Percentiles rank a stretch among this genome's conserved stretches.
Evolutionary conservation across 1,140 invertebrate genomes (phyloP).

Genomic region (Drosophila leontia): DNA sequence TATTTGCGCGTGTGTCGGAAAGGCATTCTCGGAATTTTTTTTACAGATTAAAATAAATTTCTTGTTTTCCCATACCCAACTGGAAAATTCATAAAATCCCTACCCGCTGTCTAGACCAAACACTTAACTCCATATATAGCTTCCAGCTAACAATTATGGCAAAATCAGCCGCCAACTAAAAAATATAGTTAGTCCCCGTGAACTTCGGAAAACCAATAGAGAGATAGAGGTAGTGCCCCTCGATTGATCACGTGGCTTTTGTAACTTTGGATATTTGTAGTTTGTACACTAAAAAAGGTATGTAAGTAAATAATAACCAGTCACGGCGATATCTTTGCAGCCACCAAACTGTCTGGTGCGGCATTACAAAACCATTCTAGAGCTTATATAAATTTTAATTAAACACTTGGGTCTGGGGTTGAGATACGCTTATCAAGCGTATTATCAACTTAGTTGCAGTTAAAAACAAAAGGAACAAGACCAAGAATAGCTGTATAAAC

Average conservation of each 20-base stretch:
- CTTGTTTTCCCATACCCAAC: background rate
- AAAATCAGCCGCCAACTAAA: conserved; percentile 22
- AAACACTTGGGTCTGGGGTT: conserved; percentile 5
- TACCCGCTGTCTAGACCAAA: background rate
- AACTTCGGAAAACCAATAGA: conserved; percentile 13
- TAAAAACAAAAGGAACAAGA: conserved; percentile 17
- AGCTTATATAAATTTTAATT: conserved; percentile 46
- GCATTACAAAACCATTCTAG: conserved; percentile 34
- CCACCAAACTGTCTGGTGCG: conserved; percentile 36
- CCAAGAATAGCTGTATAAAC: conserved; percentile 15
- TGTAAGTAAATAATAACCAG: conserved; percentile 12
- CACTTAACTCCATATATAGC: background rate
- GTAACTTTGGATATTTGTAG: conserved; percentile 29
- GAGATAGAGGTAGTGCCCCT: background rate
- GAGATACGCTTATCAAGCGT: conserved; percentile 37
- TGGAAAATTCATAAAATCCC: background rate
- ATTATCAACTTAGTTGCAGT: conserved; percentile 42
- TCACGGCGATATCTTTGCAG: conserved; percentile 9
- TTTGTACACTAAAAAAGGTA: background rate
- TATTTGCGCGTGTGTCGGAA: background rate
- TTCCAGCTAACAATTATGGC: background rate
- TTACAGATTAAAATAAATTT: background rate
- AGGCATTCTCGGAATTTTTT: no score
- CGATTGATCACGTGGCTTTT: conserved; percentile 28
- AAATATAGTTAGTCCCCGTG: conserved; percentile 17